Base-by-base conservation (phyloP, 2,797 vertebrate species). In the Myotis findleyi region DNA sequence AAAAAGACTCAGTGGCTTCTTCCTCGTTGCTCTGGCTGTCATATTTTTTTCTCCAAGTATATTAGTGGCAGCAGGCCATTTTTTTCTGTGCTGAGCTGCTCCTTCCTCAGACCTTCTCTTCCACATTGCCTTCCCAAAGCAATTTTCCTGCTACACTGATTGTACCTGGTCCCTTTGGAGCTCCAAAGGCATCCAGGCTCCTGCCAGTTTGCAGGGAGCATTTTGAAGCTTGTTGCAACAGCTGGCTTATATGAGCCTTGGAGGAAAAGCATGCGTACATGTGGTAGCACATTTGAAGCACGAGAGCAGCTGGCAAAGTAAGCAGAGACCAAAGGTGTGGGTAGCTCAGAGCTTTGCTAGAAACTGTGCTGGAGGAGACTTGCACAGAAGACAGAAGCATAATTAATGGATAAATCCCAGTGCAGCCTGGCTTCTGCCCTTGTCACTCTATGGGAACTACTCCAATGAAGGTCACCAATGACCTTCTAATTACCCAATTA, bases 211-310 rank as follows among this genome's bases (percentile, higher is more conserved):
- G 87, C 91, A 81, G 90, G 87, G 95, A 96, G 91, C 87, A 27
- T 95, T 96, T 71, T 68, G 81, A 96, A 95, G 96, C 95, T 96
- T 95, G 92, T 87, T 82, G 77, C 79, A 96, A 95, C 97, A 97
- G 97, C 97, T 97, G 97, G 96, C 95, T 96, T 97, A 97, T 97
- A 97, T 64, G 96, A 96, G 97, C 69, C 97, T 97, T 97, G 81
- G 95, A 97, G 97, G 97, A 95, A 87, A 94, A 94, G 80, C 83
- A 44, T 49, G 59, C 75, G 62, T 91, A 90, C 95, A 94, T 2
- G 41, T 96, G 96, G 96, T 38, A 92, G 88, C 80, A 21, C 84
- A 72, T 64, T 73, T 25, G 82, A 94, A 79, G 64, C 4, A 1
- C 88, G 80, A 66, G 94, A 96, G 95, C 97, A 97, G 96, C 97